Conservation (phyloP, 2,888 invertebrate genomes). For the Mythimna ferrago region DNA sequence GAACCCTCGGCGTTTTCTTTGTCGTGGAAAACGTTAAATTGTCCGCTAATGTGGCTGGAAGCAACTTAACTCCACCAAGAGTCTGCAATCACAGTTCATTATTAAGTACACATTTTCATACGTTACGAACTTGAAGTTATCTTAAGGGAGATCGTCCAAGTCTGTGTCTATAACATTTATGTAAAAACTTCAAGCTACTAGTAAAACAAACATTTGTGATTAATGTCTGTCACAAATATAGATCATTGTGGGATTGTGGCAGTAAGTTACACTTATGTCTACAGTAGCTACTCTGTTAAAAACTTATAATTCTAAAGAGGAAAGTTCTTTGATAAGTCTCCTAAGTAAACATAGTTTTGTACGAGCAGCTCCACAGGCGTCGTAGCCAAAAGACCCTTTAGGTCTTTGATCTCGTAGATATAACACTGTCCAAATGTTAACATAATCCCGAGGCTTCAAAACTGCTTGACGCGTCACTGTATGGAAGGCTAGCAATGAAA, state of each 20-base stretch:
- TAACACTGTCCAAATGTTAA: slow-evolving; percentile 1
- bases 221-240: neutral
- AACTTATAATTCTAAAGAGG: slow-evolving; percentile 1
- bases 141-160: neutral
- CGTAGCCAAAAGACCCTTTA: neutral
- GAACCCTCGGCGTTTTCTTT: neutral
- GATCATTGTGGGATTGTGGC: neutral
- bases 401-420: neutral
- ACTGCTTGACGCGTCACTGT: neutral
- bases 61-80: neutral
- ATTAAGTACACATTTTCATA: slow-evolving; percentile 10
- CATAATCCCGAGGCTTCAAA: neutral
- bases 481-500: neutral
- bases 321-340: slow-evolving; percentile 5
- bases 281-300: neutral
- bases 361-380: neutral
- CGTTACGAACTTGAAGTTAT: neutral
- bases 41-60: neutral
- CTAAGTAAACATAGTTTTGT: neutral
- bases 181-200: neutral
- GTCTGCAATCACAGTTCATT: neutral
- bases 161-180: neutral
- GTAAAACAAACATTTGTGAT: slow-evolving; percentile 11
- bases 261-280: neutral
- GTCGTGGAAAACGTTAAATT: neutral